Evolutionary conservation across 2,113 vertebrate genomes (phyloP).

Genomic region (Columbina picui): DNA sequence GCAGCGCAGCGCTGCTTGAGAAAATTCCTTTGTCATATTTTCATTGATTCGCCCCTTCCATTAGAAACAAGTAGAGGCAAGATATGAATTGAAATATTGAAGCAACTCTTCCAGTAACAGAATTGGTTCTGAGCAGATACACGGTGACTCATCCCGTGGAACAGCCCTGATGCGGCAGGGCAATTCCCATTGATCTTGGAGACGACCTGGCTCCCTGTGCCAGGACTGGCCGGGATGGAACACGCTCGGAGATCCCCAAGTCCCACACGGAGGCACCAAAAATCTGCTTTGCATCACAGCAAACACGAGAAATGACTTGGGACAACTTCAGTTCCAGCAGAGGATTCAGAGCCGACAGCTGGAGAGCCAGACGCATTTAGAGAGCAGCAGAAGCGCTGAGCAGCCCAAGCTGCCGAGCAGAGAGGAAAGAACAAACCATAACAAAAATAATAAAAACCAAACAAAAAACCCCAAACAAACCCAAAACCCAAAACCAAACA

Average conservation of each 20-base stretch:
- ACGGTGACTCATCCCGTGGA: constrained; percentile 53
- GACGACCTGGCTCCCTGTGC: background rate
- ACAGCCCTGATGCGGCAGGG: constrained; percentile 63
- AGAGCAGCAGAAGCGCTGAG: background rate
- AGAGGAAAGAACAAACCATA: too few species aligned
- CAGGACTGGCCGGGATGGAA: background rate
- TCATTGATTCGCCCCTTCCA: constrained; percentile 54
- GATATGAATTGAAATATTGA: constrained; percentile 47
- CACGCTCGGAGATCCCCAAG: background rate
- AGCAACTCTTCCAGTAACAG: constrained; percentile 63
- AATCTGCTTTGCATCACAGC: background rate
- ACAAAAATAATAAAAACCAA: background rate
- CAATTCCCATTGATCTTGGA: constrained; percentile 65
- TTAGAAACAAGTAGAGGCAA: constrained; percentile 53
- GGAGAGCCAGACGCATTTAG: background rate
- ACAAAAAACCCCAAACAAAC: background rate
- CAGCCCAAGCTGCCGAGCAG: background rate
- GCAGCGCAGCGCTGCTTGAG: background rate
- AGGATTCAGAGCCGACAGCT: background rate
- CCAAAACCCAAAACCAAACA: background rate
- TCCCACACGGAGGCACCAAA: background rate
- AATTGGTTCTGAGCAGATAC: constrained; percentile 47
- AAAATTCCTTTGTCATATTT: constrained; percentile 51
- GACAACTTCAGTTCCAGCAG: background rate
- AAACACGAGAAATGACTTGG: background rate